Conservation (phyloP, 2,113 vertebrate species). For the Protomyctophum bolini region DNA sequence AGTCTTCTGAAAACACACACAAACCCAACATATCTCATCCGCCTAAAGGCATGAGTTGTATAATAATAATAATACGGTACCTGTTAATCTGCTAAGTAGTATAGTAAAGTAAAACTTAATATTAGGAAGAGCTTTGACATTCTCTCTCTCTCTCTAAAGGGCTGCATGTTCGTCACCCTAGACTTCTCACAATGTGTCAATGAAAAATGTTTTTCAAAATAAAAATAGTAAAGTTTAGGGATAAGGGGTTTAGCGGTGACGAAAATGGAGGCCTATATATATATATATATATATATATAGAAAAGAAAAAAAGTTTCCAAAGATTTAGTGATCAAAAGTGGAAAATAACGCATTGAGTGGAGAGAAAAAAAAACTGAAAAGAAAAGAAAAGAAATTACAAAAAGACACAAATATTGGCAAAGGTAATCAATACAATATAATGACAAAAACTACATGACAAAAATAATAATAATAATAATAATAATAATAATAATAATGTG, state of each 20-base stretch:
- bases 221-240: too few species aligned
- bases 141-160: neutral
- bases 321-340: slow-evolving; percentile 6
- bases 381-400: slow-evolving; percentile 19
- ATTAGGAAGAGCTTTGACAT: slow-evolving; percentile 16
- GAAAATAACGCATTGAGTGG: neutral
- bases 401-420: slow-evolving; percentile 17
- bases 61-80: slow-evolving; percentile 25
- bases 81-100: slow-evolving; percentile 20
- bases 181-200: too few species aligned
- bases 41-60: slow-evolving; percentile 49
- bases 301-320: slow-evolving; percentile 14
- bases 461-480: neutral
- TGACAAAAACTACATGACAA: slow-evolving; percentile 2
- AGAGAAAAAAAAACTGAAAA: neutral
- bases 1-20: slow-evolving; percentile 62
- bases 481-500: neutral
- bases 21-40: slow-evolving; percentile 45
- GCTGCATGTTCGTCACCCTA: too few species aligned
- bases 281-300: too few species aligned
- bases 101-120: slow-evolving; percentile 4
- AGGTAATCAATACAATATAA: slow-evolving; percentile 55
- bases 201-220: too few species aligned
- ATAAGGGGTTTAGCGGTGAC: too few species aligned
- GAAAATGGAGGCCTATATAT: too few species aligned